Evolutionary conservation across 2,797 vertebrate genomes (phyloP).

Genomic region (Smutsia gigantea): DNA sequence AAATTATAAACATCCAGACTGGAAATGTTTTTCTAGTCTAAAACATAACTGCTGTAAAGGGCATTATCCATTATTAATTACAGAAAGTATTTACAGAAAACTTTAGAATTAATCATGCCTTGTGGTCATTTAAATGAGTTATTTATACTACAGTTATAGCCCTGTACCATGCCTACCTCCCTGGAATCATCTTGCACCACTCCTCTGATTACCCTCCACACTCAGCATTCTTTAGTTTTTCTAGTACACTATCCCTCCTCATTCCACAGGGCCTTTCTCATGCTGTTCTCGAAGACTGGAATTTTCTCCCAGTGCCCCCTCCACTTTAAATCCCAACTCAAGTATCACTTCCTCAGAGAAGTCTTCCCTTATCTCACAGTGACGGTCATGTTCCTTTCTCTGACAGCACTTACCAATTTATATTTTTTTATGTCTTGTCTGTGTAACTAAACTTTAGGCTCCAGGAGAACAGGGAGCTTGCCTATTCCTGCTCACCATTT

Average conservation of each 20-base stretch:
- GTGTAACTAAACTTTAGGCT: neutral
- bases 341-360: neutral
- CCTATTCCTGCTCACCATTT: neutral
- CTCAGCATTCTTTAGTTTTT: neutral
- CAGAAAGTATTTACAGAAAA: neutral
- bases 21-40: neutral
- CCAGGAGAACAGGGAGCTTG: neutral
- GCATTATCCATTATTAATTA: neutral
- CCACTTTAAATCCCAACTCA: conserved; percentile 1
- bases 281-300: neutral
- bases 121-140: neutral
- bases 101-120: neutral
- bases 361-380: neutral
- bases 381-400: neutral
- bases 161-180: neutral
- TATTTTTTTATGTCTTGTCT: neutral
- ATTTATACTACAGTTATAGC: neutral
- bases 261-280: neutral
- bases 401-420: neutral
- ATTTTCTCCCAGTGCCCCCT: neutral
- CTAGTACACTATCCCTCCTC: neutral
- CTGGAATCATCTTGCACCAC: neutral
- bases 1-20: neutral
- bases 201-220: neutral
- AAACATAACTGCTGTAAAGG: neutral